These are phyloP conservation scores for Drosophila diplacantha DNA, from an alignment of 2,888 invertebrate species.

Conservation along the genomic window DNA sequence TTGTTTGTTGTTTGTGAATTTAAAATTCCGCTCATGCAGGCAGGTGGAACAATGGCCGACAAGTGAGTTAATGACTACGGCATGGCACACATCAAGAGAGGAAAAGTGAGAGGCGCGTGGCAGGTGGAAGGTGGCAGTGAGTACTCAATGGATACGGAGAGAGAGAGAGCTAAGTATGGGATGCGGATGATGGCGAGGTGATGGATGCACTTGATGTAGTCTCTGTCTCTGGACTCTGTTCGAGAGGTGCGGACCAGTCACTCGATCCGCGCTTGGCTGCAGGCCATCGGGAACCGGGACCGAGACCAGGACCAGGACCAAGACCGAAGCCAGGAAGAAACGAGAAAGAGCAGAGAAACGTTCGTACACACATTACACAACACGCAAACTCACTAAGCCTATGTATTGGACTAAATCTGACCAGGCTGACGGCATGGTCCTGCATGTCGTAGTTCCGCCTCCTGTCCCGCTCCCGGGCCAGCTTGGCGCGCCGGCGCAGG, in stretches of 20 bases:
- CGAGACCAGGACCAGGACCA: too few species aligned
- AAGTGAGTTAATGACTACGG: conserved; percentile 28
- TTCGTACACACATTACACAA: conserved; percentile 66
- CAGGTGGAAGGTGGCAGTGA: conserved; percentile 3
- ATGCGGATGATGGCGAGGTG: background rate
- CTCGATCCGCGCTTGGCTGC: conserved; percentile 29
- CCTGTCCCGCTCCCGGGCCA: conserved; percentile 89
- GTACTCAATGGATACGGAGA: background rate
- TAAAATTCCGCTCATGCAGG: conserved; percentile 44
- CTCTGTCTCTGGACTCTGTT: conserved; percentile 16
- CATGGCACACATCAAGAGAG: conserved; percentile 37
- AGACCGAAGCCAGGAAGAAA: conserved; percentile 3
- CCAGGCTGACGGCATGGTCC: conserved; percentile 89
- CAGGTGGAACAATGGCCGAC: conserved; percentile 41
- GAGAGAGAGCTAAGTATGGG: background rate
- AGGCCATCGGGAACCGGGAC: background rate
- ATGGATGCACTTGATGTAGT: conserved; percentile 2
- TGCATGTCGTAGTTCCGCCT: conserved; percentile 89
- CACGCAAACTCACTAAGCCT: conserved; percentile 82
- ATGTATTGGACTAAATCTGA: conserved; percentile 86
- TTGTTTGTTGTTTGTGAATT: conserved; percentile 14
- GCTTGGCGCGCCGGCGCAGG: conserved; percentile 87
- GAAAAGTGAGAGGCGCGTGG: background rate
- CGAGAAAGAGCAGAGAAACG: conserved; percentile 16
- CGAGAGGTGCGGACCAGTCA: conserved; percentile 10